Percentiles rank a stretch among this genome's conserved stretches.
These are phyloP conservation scores for Apis mellifera DNA, from an alignment of 1,140 invertebrate genomes.

Conservation along the genomic window Amel_HAv3.1 CM009932.2:12496001-12496500, in stretches of 20 bases:
- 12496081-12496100: constrained; percentile 14
- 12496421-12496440: constrained; percentile 76
- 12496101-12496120: constrained; percentile 51
- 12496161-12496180: constrained; percentile 64
- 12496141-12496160: constrained; percentile 29
- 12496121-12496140: constrained; percentile 24
- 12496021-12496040: not conserved
- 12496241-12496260: constrained; percentile 54
- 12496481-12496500: constrained; percentile 55
- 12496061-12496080: constrained; percentile 17
- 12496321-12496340: constrained; percentile 75
- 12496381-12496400: constrained; percentile 76
- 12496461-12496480: constrained; percentile 74
- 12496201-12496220: constrained; percentile 19
- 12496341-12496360: constrained; percentile 67
- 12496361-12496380: constrained; percentile 74
- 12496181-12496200: constrained; percentile 38
- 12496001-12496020: not conserved
- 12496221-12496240: constrained; percentile 40
- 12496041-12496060: constrained; percentile 31
- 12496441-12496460: constrained; percentile 72
- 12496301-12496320: constrained; percentile 62
- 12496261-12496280: constrained; percentile 4
- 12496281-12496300: constrained; percentile 21
- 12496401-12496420: constrained; percentile 75